Evolutionary conservation across 2,888 invertebrate species (phyloP).

Genomic region (Eupithecia subumbrata): DNA sequence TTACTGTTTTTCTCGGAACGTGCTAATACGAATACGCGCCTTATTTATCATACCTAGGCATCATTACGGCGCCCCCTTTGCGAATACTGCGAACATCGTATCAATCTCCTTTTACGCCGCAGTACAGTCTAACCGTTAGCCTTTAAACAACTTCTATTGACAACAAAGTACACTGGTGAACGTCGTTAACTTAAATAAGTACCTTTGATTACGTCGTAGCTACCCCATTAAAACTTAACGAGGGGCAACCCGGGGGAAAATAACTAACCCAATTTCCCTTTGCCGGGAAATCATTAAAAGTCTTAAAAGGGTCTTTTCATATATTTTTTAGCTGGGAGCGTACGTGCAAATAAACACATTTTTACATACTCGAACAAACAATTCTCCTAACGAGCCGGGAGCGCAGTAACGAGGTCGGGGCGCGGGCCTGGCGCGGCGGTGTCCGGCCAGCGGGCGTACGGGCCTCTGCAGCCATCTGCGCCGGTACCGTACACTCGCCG

Average conservation of each 20-base stretch:
- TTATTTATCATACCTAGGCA: conserved; percentile 45
- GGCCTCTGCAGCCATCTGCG: conserved; percentile 34
- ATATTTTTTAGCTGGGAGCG: conserved; percentile 81
- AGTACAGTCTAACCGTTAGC: conserved; percentile 43
- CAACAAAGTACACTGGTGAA: conserved; percentile 76
- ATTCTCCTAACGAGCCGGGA: conserved; percentile 82
- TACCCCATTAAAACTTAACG: conserved; percentile 85
- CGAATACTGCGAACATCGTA: conserved; percentile 43
- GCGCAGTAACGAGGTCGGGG: conserved; percentile 72
- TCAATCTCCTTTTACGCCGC: conserved; percentile 49
- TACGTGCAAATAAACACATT: conserved; percentile 85
- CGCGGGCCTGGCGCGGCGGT: conserved; percentile 46
- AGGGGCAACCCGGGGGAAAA: conserved; percentile 83
- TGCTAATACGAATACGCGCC: conserved; percentile 48
- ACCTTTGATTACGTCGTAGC: conserved; percentile 83
- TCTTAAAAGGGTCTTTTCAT: conserved; percentile 84
- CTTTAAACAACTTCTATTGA: conserved; percentile 71
- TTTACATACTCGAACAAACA: conserved; percentile 85
- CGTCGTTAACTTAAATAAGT: conserved; percentile 83
- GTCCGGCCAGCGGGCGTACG: conserved; percentile 28
- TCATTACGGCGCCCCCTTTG: conserved; percentile 41
- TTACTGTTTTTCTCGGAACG: conserved; percentile 66
- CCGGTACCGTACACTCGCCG: conserved; percentile 26
- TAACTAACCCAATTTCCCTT: conserved; percentile 85
- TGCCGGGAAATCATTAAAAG: conserved; percentile 85